phyloP scores from a whole-genome alignment of 2,797 vertebrate species.

The Falco columbarius region DNA sequence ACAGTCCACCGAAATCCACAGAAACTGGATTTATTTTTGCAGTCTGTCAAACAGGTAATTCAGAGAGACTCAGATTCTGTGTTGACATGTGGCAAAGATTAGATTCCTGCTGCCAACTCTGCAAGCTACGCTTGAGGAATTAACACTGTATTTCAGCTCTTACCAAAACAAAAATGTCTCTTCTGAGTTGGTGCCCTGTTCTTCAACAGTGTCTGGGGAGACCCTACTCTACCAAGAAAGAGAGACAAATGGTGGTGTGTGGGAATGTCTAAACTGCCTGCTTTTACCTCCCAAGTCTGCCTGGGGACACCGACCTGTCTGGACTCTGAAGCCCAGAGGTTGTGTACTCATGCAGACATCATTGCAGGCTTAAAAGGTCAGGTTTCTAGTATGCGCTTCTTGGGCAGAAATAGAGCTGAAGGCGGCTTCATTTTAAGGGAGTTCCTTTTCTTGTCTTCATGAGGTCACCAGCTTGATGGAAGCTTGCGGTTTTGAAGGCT shows the following conservation, averaged over 20 bases:
- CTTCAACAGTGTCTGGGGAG: background rate
- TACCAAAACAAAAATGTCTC: background rate
- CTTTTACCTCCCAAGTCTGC: background rate
- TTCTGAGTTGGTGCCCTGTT: background rate
- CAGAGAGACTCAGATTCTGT: background rate
- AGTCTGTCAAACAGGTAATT: background rate
- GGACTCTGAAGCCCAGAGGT: background rate
- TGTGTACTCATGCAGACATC: rapidly evolving
- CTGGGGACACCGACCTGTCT: background rate
- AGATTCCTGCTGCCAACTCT: background rate
- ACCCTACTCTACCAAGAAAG: background rate
- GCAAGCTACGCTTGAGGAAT: background rate
- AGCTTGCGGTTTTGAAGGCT: background rate
- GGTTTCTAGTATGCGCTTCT: background rate
- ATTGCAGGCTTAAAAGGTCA: background rate
- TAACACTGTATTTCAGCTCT: background rate
- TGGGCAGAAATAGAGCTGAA: background rate
- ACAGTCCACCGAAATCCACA: background rate
- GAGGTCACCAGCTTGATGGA: background rate
- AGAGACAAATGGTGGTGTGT: background rate
- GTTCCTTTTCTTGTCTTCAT: background rate
- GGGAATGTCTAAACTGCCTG: background rate
- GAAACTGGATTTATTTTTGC: background rate
- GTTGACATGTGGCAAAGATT: background rate
- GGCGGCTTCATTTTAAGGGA: background rate